A percentile compares a stretch with the other conserved stretches of the same genome.
phyloP scores from a whole-genome alignment of 2,797 vertebrate species.

The Odontamblyopus lacepedii region DNA sequence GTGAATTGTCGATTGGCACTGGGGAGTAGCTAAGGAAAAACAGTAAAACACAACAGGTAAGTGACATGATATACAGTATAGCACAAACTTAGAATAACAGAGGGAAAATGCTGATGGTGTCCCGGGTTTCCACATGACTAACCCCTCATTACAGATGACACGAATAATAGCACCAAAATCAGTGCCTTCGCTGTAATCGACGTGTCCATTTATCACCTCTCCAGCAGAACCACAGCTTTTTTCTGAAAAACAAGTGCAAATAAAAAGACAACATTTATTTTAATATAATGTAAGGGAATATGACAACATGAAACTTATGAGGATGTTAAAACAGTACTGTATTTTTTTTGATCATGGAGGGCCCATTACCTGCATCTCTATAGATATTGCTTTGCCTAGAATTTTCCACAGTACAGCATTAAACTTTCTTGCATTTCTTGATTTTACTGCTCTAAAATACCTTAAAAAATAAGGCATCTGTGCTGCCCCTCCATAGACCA shows the following conservation, averaged over 20 bases:
- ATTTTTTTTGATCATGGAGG: no score
- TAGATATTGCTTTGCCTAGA: no score
- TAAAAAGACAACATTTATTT: not conserved
- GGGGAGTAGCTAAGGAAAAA: not conserved
- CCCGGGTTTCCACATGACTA: constrained; percentile 6
- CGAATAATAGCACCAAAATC: constrained; percentile 25
- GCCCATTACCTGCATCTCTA: no score
- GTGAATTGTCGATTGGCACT: fast-evolving
- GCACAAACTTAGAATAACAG: not conserved
- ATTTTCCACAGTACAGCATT: no score
- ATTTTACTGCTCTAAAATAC: no score
- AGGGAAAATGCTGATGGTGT: not conserved
- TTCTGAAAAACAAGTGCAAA: constrained; percentile 24
- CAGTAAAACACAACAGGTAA: not conserved
- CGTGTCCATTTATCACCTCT: fast-evolving
- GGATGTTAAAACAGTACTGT: no score
- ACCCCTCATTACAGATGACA: constrained; percentile 11
- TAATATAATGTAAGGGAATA: no score
- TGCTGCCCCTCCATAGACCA: no score
- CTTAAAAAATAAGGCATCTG: no score
- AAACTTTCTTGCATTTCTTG: no score
- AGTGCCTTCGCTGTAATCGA: not conserved
- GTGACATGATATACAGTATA: not conserved
- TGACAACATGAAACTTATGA: no score
- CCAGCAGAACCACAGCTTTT: constrained; percentile 19